Evolutionary conservation across 2,113 vertebrate species (phyloP), one percentile per base, ranked within the genome.

Genomic region (Coracopsis vasa): DNA sequence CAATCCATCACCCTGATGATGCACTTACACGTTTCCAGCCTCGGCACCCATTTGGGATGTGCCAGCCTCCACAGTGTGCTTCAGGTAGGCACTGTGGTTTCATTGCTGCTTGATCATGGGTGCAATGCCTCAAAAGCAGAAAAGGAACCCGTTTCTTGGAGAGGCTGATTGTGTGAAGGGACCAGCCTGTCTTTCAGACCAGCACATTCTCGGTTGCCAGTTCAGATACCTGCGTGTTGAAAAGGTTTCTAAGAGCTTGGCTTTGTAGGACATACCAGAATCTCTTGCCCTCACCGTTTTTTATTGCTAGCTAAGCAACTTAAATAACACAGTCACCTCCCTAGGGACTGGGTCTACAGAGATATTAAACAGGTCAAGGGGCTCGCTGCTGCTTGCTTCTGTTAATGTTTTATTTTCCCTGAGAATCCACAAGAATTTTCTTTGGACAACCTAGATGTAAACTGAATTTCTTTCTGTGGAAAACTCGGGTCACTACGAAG

Each of bases 1-100:
- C 2, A 1, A 1, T 15, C n/a, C 25, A 8, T 15, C 18, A 6
- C 31, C 27, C 41, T 10, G 16, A 5, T 0, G 47, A 39, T 7
- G 39, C 31, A 24, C 28, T 31, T 13, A 2, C 10, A 0, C 3
- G 1, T 58, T 66, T 35, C 42, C 80, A 77, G 92, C 29, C 35
- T 29, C 5, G 3, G 48, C 14, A 18, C n/a, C 16, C 3, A 0
- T 18, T 13, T n/a, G 75, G 61, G 56, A 45, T 48, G n/a, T 67
- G 50, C 37, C 54, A 78, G 81, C 17, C n/a, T 27, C 56, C 16
- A 2, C 39, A 8, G 35, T 6, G 39, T 64, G 82, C 82, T 65
- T 66, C 51, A 16, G 41, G 42, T 33, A 28, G 0, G 0, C 27
- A 2, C 39, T 15, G 58, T 7, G 56, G 9, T 56, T 56, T 44